Percentiles rank a stretch among this genome's conserved stretches.
These are phyloP conservation scores for Ips nitidus DNA, from an alignment of 1,140 invertebrate genomes.

Conservation along the genomic window DNA sequence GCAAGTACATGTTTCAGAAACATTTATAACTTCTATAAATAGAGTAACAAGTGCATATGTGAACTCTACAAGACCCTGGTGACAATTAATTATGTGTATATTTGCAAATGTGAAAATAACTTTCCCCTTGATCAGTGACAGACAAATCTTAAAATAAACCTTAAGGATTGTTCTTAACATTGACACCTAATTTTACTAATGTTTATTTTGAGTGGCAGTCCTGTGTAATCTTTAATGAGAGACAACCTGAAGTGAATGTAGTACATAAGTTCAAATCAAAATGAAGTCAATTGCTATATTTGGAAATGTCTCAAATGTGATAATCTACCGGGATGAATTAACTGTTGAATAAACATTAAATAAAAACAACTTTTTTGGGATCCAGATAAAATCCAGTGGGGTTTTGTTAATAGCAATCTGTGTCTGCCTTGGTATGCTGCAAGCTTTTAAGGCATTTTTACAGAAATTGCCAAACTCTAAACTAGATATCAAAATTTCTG, in stretches of 20 bases:
- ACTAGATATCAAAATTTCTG: neutral
- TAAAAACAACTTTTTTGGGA: neutral
- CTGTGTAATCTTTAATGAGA: neutral
- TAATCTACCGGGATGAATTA: neutral
- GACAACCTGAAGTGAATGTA: neutral
- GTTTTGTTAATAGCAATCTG: neutral
- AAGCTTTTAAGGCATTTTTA: neutral
- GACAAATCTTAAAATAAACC: neutral
- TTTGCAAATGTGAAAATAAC: neutral
- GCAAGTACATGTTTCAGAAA: constrained; percentile 16
- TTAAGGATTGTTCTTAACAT: neutral
- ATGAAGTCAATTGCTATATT: neutral
- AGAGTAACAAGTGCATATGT: constrained; percentile 22
- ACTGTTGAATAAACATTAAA: neutral
- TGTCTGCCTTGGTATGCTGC: neutral
- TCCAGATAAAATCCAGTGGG: neutral
- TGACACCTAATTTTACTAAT: neutral
- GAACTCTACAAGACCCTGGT: neutral
- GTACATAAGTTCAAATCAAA: neutral
- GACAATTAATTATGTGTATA: constrained; percentile 7
- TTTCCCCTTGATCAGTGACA: neutral
- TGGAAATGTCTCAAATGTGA: neutral
- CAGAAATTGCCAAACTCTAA: neutral
- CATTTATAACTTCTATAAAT: constrained; percentile 27
- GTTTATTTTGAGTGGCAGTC: neutral